phyloP scores from a whole-genome alignment of 2,888 invertebrate species.

The Xestia sexstrigata region DNA sequence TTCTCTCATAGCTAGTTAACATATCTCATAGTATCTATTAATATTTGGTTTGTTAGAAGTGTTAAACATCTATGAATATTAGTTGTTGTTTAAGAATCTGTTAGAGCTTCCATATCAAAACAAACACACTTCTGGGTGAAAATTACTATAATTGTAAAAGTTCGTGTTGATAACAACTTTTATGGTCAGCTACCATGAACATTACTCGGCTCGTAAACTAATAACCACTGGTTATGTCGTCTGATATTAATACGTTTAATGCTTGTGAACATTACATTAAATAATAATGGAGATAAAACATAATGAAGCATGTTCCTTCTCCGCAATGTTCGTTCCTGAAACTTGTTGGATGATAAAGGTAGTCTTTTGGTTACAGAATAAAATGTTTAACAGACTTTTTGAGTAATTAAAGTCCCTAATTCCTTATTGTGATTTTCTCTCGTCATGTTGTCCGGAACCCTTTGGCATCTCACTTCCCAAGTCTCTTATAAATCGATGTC shows the following conservation, averaged over 20 bases:
- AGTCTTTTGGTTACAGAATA: neutral
- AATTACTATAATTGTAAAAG: slow-evolving; percentile 31
- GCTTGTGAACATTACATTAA: slow-evolving; percentile 18
- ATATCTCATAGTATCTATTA: neutral
- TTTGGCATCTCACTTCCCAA: neutral
- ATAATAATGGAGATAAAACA: neutral
- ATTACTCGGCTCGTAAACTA: slow-evolving; percentile 42
- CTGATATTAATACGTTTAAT: slow-evolving; percentile 26
- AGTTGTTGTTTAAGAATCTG: neutral
- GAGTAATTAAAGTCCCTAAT: neutral
- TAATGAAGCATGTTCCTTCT: neutral
- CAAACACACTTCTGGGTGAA: slow-evolving; percentile 19
- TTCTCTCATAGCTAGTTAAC: neutral
- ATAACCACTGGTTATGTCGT: slow-evolving; percentile 12
- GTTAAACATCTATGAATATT: neutral
- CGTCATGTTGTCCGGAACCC: neutral
- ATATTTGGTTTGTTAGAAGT: neutral
- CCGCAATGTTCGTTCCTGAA: neutral
- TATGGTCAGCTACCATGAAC: slow-evolving; percentile 36
- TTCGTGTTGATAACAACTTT: slow-evolving; percentile 41
- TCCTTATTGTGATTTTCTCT: neutral
- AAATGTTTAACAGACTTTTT: neutral
- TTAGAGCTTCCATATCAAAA: slow-evolving; percentile 8
- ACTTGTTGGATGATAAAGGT: neutral
- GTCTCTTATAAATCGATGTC: neutral